phyloP scores from a whole-genome alignment of 2,888 invertebrate species.

The Chirona hameri region DNA sequence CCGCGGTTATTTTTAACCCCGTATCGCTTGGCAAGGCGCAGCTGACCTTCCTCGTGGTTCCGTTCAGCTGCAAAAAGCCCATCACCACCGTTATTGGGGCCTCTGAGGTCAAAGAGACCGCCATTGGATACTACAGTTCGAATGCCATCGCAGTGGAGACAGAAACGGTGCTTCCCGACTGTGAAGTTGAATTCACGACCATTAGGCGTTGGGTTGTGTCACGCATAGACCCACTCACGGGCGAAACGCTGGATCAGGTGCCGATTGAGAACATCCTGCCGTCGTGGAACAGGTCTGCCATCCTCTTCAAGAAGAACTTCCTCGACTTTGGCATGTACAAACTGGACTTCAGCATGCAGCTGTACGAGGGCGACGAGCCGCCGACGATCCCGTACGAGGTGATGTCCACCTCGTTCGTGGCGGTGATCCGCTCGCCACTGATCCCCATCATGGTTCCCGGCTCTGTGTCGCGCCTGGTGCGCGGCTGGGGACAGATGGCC shows the following conservation, averaged over 20 bases:
- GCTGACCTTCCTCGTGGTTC: not conserved
- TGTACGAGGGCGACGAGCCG: not conserved
- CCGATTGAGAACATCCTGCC: not conserved
- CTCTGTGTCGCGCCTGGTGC: slow-evolving; percentile 42
- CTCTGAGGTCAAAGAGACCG: not conserved
- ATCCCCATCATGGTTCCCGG: slow-evolving; percentile 44
- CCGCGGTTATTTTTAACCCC: not conserved
- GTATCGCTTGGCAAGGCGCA: not conserved
- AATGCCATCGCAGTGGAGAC: not conserved
- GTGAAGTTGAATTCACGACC: not conserved
- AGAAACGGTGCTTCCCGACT: not conserved
- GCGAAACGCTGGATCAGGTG: not conserved
- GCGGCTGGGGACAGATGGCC: slow-evolving; percentile 43
- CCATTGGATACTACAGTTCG: not conserved
- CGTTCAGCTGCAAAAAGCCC: not conserved
- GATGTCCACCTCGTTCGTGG: slow-evolving; percentile 40
- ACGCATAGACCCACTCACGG: not conserved
- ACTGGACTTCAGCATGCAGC: not conserved
- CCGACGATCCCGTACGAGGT: not conserved
- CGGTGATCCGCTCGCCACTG: slow-evolving; percentile 44
- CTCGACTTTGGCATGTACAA: slow-evolving; percentile 3
- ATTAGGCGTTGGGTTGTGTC: not conserved
- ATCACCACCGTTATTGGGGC: not conserved
- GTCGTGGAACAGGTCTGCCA: slow-evolving; percentile 1
- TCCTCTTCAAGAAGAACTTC: not conserved